Evolutionary conservation across 2,797 vertebrate genomes (phyloP).

Genomic region (Amniataba percoides): DNA sequence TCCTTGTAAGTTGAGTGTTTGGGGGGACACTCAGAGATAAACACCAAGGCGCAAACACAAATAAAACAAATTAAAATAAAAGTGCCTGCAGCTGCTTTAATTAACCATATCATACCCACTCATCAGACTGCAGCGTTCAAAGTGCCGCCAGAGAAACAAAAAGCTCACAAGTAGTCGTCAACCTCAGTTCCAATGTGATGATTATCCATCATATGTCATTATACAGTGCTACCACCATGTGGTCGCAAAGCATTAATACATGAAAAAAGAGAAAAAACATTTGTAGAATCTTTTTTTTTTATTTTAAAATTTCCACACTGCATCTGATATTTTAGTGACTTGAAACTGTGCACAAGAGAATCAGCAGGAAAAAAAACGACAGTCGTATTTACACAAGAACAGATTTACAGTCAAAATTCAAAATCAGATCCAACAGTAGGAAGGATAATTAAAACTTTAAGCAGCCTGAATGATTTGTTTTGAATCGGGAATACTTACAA

Average conservation of each 20-base stretch:
- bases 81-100: background rate
- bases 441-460: conserved; percentile 3
- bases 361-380: conserved; percentile 50
- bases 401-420: conserved; percentile 49
- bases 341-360: conserved; percentile 45
- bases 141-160: background rate
- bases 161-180: background rate
- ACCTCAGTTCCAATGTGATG: background rate
- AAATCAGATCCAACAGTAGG: conserved; percentile 38
- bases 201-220: conserved; percentile 7
- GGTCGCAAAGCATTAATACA: conserved; percentile 53
- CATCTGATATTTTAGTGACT: conserved; percentile 60
- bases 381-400: conserved; percentile 61
- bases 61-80: background rate
- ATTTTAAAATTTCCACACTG: conserved; percentile 69
- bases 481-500: conserved; percentile 16
- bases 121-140: background rate
- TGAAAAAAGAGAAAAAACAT: background rate
- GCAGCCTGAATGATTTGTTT: conserved; percentile 13
- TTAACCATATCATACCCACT: background rate
- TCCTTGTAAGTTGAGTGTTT: background rate
- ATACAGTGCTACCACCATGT: conserved; percentile 72
- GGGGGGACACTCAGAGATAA: background rate
- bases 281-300: conserved; percentile 18
- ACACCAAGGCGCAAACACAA: background rate